Evolutionary conservation across 2,113 vertebrate genomes (phyloP).

Genomic region (Campylorhamphus procurvoides): DNA sequence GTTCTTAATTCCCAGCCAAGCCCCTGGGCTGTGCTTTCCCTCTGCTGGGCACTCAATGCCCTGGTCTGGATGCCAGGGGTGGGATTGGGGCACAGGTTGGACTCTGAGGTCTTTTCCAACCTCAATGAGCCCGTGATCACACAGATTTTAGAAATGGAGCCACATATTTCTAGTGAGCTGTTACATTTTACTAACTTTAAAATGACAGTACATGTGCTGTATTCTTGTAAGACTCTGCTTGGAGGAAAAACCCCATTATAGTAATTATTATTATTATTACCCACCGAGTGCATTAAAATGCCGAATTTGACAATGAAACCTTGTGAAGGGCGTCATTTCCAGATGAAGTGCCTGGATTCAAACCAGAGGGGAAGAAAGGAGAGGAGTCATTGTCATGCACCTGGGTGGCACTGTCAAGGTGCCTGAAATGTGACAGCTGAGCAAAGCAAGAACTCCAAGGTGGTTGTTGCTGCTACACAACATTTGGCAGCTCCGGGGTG

Average conservation of each 20-base stretch:
- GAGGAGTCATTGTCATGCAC: background rate
- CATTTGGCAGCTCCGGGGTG: background rate
- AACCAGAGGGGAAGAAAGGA: background rate
- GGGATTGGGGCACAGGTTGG: background rate
- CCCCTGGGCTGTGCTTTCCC: background rate
- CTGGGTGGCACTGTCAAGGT: background rate
- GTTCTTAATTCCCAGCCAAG: background rate
- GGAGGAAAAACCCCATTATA: background rate
- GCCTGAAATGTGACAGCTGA: background rate
- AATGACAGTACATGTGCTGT: background rate
- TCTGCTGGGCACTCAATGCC: fast-evolving
- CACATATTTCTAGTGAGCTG: background rate
- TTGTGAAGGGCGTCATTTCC: background rate
- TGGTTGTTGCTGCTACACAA: background rate
- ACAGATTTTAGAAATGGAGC: background rate
- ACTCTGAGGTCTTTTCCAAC: background rate
- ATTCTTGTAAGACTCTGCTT: background rate
- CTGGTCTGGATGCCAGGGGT: background rate
- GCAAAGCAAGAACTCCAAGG: background rate
- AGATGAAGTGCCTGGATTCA: background rate
- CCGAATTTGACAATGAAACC: background rate
- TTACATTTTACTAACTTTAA: background rate
- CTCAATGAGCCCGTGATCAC: background rate
- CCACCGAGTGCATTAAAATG: background rate
- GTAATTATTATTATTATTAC: background rate